phyloP scores from a whole-genome alignment of 2,888 invertebrate genomes.

The Microplitis manilae region DNA sequence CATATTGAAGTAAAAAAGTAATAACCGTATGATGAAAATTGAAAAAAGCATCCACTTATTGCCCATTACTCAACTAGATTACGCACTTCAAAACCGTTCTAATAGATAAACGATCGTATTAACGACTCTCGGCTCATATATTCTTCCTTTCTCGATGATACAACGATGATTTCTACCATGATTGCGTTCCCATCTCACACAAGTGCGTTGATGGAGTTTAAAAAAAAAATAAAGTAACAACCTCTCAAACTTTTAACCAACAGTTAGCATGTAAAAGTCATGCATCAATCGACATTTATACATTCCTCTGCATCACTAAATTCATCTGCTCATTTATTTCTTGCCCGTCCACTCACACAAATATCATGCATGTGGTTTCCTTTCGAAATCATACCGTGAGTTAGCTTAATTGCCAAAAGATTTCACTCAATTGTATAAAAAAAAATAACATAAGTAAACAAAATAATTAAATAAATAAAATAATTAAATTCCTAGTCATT shows the following conservation, averaged over 20 bases:
- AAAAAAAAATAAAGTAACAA: too few relatives aligned
- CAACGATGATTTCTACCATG: too few relatives aligned
- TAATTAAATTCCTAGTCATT: not conserved
- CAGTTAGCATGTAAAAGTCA: too few relatives aligned
- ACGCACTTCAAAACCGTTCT: not conserved
- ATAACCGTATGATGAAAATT: too few relatives aligned
- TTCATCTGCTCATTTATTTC: not conserved
- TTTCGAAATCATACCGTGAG: slow-evolving; percentile 39
- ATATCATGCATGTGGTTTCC: slow-evolving; percentile 24
- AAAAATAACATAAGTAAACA: not conserved
- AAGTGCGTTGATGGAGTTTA: too few relatives aligned
- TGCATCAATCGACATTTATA: too few relatives aligned
- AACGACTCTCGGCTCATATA: slow-evolving; percentile 17
- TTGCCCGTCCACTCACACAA: too few relatives aligned
- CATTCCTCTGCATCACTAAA: not conserved
- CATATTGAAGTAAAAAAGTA: too few relatives aligned
- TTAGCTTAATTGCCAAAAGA: slow-evolving; percentile 41
- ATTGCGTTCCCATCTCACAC: too few relatives aligned
- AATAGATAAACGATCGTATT: not conserved
- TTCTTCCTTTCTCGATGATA: slow-evolving; percentile 11
- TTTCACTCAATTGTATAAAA: slow-evolving; percentile 27
- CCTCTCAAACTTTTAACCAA: too few relatives aligned
- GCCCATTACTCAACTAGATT: slow-evolving; percentile 17
- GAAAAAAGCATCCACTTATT: too few relatives aligned
- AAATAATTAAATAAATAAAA: not conserved